A percentile compares a stretch with the other conserved stretches of the same genome.
phyloP scores from a whole-genome alignment of 2,797 vertebrate species.

The Anableps anableps region DNA sequence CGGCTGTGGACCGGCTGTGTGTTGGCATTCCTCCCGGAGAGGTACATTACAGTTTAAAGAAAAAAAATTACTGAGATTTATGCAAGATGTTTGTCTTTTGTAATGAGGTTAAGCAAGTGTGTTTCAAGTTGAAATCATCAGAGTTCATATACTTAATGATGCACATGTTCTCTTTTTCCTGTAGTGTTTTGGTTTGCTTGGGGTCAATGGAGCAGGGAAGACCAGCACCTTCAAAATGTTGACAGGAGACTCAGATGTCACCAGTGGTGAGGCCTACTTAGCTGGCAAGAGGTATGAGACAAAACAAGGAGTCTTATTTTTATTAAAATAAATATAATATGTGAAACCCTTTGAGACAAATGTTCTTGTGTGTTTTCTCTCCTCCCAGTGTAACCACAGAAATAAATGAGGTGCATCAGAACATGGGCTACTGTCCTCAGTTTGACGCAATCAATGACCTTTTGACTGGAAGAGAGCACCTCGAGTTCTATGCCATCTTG shows the following conservation, averaged over 20 bases:
- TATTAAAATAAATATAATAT: not conserved
- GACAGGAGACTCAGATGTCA: slow-evolving; percentile 88
- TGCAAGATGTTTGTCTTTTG: not conserved
- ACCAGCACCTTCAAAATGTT: slow-evolving; percentile 99
- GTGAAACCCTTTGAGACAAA: not conserved
- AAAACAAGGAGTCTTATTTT: not conserved
- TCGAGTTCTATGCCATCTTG: slow-evolving; percentile 96
- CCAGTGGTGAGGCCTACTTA: slow-evolving; percentile 92
- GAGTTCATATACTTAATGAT: not conserved
- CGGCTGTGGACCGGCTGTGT: slow-evolving; percentile 95
- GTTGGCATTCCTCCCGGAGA: slow-evolving; percentile 96
- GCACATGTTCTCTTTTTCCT: slow-evolving; percentile 6
- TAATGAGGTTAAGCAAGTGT: not conserved
- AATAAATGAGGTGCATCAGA: slow-evolving; percentile 95
- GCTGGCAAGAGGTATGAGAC: slow-evolving; percentile 90
- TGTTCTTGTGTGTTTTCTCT: slow-evolving; percentile 21
- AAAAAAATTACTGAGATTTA: not conserved
- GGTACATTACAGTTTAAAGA: slow-evolving; percentile 73
- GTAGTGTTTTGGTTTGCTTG: slow-evolving; percentile 96
- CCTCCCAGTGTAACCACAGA: slow-evolving; percentile 86
- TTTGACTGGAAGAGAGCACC: slow-evolving; percentile 93
- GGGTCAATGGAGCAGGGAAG: slow-evolving; percentile 97
- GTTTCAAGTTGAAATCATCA: not conserved
- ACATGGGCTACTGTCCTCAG: slow-evolving; percentile 98
- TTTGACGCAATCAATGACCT: slow-evolving; percentile 96